These are phyloP conservation scores for Chrosomus eos DNA, from an alignment of 2,797 vertebrate species.

Conservation along the genomic window DNA sequence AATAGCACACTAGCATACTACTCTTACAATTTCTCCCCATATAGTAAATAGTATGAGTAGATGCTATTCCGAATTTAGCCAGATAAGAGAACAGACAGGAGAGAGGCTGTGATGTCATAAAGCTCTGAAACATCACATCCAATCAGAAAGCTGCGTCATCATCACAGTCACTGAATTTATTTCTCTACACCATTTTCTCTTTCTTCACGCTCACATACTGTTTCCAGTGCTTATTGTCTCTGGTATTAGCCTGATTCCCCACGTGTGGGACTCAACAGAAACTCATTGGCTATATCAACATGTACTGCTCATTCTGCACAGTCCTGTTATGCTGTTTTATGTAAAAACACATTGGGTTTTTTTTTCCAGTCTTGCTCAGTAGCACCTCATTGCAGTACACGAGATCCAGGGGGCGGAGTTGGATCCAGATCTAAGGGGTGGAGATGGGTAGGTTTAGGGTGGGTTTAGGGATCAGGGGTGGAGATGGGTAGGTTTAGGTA, in stretches of 20 bases:
- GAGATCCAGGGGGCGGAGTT: no score
- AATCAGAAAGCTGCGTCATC: neutral
- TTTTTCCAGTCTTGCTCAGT: slow-evolving; percentile 71
- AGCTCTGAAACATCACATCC: neutral
- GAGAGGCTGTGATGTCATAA: slow-evolving; percentile 12
- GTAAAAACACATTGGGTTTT: slow-evolving; percentile 59
- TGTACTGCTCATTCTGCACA: slow-evolving; percentile 19
- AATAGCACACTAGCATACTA: neutral
- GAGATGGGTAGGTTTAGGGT: no score
- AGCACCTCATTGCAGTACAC: no score
- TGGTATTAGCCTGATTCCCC: slow-evolving; percentile 55
- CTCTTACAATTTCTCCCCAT: neutral
- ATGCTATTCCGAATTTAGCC: neutral
- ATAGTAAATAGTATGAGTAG: neutral
- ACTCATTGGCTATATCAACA: neutral
- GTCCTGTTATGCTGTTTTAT: slow-evolving; percentile 62
- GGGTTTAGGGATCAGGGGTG: no score
- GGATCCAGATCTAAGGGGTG: no score
- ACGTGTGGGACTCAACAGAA: slow-evolving; percentile 62
- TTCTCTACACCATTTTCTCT: slow-evolving; percentile 2
- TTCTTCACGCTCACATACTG: neutral
- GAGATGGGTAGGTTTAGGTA: no score
- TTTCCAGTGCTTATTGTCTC: slow-evolving; percentile 45
- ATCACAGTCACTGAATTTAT: neutral
- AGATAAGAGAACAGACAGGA: neutral